phyloP scores from a whole-genome alignment of 1,140 invertebrate species.

The Pogonomyrmex californicus region DNA sequence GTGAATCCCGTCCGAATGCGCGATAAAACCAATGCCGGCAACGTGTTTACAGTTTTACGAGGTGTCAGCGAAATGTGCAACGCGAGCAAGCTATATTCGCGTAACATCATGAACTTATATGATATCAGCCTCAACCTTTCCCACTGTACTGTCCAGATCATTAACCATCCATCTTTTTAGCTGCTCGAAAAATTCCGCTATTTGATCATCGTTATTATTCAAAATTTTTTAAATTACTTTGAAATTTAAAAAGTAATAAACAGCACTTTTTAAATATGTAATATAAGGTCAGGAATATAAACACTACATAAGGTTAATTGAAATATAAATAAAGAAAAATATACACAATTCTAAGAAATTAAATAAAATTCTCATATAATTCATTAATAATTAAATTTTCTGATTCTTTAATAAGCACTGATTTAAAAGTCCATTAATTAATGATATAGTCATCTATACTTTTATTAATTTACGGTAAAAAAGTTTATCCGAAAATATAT shows the following conservation, averaged over 20 bases:
- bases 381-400: constrained; percentile 25
- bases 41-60: constrained; percentile 75
- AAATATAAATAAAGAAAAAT: neutral
- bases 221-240: neutral
- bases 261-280: neutral
- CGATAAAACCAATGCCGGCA: constrained; percentile 75
- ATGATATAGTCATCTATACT: constrained; percentile 31
- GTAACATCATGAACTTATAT: constrained; percentile 42
- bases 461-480: constrained; percentile 31
- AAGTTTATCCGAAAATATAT: neutral
- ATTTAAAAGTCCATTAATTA: constrained; percentile 40
- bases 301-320: neutral
- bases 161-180: neutral
- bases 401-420: constrained; percentile 2
- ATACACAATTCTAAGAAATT: neutral
- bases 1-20: constrained; percentile 64
- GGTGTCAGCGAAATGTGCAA: constrained; percentile 65
- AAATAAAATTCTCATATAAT: constrained; percentile 27
- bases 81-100: constrained; percentile 31
- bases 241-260: neutral
- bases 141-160: neutral
- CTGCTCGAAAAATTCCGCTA: neutral
- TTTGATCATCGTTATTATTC: constrained; percentile 15
- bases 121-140: constrained; percentile 21
- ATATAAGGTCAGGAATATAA: neutral